These are phyloP conservation scores for Macrotrachela quadricornifera DNA, from an alignment of 1,140 invertebrate species.

Conservation along the genomic window DNA sequence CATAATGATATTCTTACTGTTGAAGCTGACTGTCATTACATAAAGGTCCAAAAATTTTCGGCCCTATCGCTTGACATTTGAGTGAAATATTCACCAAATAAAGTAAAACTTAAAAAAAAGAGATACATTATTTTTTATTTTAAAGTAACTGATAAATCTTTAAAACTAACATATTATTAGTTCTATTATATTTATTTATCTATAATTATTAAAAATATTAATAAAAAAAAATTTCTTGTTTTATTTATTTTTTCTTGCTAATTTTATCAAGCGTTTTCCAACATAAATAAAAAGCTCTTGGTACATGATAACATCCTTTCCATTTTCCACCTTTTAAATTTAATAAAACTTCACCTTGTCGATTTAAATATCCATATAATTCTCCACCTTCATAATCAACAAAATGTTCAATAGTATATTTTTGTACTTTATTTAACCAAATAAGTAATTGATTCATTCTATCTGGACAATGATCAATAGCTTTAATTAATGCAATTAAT, in stretches of 20 bases:
- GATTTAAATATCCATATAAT: slow-evolving; percentile 19
- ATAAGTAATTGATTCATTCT: background rate
- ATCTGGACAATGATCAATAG: slow-evolving; percentile 8
- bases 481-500: slow-evolving; percentile 19
- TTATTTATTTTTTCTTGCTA: background rate
- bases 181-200: too few relatives aligned
- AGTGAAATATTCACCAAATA: too few relatives aligned
- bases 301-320: slow-evolving; percentile 23
- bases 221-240: background rate
- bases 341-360: slow-evolving; percentile 15
- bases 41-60: too few relatives aligned
- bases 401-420: slow-evolving; percentile 13
- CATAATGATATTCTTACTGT: too few relatives aligned
- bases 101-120: too few relatives aligned
- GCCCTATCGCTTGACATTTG: too few relatives aligned
- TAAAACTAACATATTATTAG: too few relatives aligned
- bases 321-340: slow-evolving; percentile 20
- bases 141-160: too few relatives aligned
- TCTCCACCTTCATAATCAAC: slow-evolving; percentile 18
- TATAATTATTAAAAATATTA: too few relatives aligned
- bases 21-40: too few relatives aligned
- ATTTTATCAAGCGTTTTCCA: slow-evolving; percentile 15
- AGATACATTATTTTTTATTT: too few relatives aligned
- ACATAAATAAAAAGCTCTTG: slow-evolving; percentile 17
- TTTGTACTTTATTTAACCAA: background rate